A percentile compares a stretch with the other conserved stretches of the same genome.
Conservation (phyloP, 1,140 invertebrate genomes). For the Agrypnia vestita region DNA sequence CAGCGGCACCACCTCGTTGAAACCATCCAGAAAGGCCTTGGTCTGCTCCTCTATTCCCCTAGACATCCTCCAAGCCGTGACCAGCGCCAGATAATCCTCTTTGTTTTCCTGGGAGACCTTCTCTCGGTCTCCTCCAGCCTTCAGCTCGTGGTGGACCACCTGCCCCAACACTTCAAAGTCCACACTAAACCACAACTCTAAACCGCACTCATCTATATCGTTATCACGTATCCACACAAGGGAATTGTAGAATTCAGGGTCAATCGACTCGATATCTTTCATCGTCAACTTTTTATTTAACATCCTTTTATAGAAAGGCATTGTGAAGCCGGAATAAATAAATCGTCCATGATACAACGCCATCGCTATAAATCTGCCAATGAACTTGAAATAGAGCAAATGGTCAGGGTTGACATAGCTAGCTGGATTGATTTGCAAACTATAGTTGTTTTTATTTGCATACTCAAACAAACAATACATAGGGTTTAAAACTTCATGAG, state of each 20-base stretch:
- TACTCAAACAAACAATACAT: constrained; percentile 99
- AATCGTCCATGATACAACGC: constrained; percentile 98
- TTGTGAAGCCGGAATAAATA: constrained; percentile 99
- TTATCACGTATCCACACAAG: constrained; percentile 96
- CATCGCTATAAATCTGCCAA: constrained; percentile 99
- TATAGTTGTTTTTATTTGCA: constrained; percentile 99
- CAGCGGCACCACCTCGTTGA: constrained; percentile 95
- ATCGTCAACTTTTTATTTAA: constrained; percentile 97
- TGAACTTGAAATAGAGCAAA: constrained; percentile 99
- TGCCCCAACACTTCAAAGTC: constrained; percentile 98
- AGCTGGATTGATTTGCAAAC: constrained; percentile 98
- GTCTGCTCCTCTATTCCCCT: constrained; percentile 96
- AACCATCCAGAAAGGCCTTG: constrained; percentile 92
- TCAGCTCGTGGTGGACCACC: constrained; percentile 93
- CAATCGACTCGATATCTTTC: constrained; percentile 99
- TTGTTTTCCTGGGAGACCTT: constrained; percentile 90
- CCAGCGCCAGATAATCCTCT: constrained; percentile 95
- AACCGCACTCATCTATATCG: constrained; percentile 96
- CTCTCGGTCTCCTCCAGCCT: constrained; percentile 89
- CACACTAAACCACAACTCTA: constrained; percentile 97
- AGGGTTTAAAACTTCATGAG: constrained; percentile 98
- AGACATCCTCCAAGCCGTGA: constrained; percentile 97
- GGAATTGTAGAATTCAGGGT: constrained; percentile 99
- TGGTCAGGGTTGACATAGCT: constrained; percentile 99
- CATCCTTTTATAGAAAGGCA: constrained; percentile 99